Conservation (phyloP, 2,797 vertebrate species). For the Pteronotus mesoamericanus region DNA sequence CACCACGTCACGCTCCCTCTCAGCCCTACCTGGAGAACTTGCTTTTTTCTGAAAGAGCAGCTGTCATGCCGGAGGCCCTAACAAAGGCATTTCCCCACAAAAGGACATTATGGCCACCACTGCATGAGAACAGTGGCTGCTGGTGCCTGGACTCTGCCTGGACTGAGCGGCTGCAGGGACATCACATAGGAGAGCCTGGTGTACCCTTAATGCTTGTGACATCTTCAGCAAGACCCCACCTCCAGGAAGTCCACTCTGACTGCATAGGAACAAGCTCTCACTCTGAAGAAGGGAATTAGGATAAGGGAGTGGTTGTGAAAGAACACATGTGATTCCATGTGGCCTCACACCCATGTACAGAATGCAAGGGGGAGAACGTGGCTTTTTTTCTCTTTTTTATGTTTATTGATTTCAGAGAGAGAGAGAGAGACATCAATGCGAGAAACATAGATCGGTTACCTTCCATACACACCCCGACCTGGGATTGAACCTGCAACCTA, state of each 20-base stretch:
- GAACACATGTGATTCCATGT: fast-evolving
- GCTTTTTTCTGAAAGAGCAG: slow-evolving; percentile 27
- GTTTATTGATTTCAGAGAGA: neutral
- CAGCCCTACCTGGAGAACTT: neutral
- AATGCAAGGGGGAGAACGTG: neutral
- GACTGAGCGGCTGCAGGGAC: neutral
- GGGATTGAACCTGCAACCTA: neutral
- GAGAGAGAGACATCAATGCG: too few relatives aligned
- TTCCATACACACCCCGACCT: neutral
- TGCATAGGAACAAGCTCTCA: neutral
- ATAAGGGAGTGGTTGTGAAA: neutral
- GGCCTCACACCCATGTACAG: fast-evolving
- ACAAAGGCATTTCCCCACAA: slow-evolving; percentile 13
- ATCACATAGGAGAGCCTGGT: neutral
- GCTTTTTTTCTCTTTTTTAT: too few relatives aligned
- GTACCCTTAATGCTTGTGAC: neutral
- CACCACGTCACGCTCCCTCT: neutral
- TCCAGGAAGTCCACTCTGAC: slow-evolving; percentile 26
- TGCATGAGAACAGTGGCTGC: neutral
- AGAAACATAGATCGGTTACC: neutral
- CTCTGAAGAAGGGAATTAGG: neutral
- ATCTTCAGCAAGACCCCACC: neutral
- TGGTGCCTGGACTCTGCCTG: neutral
- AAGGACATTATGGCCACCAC: neutral
- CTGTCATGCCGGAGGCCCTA: neutral